Base-by-base conservation (phyloP, 2,888 invertebrate species). In the Falcaria lacertinaria region DNA sequence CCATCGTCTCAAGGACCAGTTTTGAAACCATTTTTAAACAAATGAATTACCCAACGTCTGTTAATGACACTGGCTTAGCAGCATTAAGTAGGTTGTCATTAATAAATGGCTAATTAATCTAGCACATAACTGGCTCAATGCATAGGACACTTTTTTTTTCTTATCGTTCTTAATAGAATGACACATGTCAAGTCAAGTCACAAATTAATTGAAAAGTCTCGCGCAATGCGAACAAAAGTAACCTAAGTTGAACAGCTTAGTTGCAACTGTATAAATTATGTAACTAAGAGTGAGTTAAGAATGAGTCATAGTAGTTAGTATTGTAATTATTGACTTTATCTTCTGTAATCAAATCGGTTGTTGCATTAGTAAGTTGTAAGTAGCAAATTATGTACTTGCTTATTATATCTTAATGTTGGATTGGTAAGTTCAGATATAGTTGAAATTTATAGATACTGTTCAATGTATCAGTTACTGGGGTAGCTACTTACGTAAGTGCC, bases 251-350 rank as follows among this genome's bases (percentile, higher is more conserved):
- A 22, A 22, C 22, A 22, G 13, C 35, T 22, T 13, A 14, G 37
- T 37, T 22, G 37, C 37, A 37, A 37, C 15, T 4, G 13, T 22
- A 22, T 15, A 34, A 37, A 14, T 22, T 36, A 14, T 1, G 14
- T 37, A 15, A 22, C 5, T 37, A 14, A 14, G 22, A 13, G 7
- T 14, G 14, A 7, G 11, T 1, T 28, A 8, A 4, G n/a, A 28
- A 28, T 28, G 28, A 28, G 28, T 28, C 28, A 28, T 28, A 28
- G 28, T 11, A 7, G 28, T 28, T 28, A 28, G 28, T 11, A 28
- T 11, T 33, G 37, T 15, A 45, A 34, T 52, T 48, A 43, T 37
- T 28, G 44, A 50, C 49, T 70, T 74, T 73, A 73, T 72, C 58
- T 57, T 36, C 42, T 44, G 41, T 71, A 71, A 73, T 68, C 54